phyloP scores from a whole-genome alignment of 2,797 vertebrate species.

The Tapera naevia region DNA sequence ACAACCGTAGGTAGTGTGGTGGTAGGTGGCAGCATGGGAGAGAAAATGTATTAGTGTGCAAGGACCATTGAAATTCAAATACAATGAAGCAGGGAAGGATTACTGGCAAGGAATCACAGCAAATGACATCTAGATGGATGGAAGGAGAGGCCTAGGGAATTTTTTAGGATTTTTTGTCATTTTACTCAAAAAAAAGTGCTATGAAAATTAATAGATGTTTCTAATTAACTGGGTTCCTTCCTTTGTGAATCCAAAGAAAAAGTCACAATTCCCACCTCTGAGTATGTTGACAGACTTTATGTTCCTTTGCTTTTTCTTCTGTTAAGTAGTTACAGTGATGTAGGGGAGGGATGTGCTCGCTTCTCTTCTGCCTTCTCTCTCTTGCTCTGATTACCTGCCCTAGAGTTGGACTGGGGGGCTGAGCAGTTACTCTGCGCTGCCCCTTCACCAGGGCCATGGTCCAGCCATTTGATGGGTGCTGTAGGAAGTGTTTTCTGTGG shows the following conservation, averaged over 20 bases:
- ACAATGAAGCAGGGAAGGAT: background rate
- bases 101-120: background rate
- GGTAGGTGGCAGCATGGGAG: constrained; percentile 30
- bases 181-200: background rate
- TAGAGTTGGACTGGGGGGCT: background rate
- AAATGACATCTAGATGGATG: background rate
- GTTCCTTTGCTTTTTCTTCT: background rate
- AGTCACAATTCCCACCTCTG: background rate
- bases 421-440: background rate
- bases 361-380: background rate
- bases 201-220: constrained; percentile 7
- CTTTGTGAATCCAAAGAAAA: background rate
- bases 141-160: background rate
- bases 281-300: background rate
- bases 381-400: background rate
- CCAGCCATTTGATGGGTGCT: background rate
- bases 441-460: background rate
- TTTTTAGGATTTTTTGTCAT: background rate
- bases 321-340: background rate
- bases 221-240: background rate
- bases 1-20: background rate
- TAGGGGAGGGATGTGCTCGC: fast-evolving
- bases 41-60: background rate
- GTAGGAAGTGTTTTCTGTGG: background rate
- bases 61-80: background rate